These are phyloP conservation scores for Drosophila repletoides DNA, from an alignment of 1,140 invertebrate genomes.

Conservation along the genomic window DNA sequence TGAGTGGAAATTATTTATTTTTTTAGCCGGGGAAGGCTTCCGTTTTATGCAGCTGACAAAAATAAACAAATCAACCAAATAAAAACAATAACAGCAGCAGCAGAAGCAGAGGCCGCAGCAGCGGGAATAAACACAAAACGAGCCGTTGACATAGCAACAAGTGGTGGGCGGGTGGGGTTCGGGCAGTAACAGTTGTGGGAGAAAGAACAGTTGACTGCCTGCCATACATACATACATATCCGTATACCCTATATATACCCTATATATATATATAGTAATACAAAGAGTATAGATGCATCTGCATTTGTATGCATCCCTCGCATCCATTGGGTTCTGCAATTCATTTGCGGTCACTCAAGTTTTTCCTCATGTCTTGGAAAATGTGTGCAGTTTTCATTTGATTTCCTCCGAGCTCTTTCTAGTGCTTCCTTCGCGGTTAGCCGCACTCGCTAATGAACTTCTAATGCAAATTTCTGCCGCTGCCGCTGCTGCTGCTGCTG, in stretches of 20 bases:
- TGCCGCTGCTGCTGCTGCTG: no score
- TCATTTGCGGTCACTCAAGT: constrained; percentile 50
- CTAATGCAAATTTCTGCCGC: constrained; percentile 75
- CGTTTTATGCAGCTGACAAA: constrained; percentile 28
- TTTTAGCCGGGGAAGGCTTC: constrained; percentile 10
- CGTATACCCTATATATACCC: neutral
- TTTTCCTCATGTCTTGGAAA: constrained; percentile 27
- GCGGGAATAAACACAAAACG: constrained; percentile 39
- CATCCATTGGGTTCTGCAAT: constrained; percentile 35
- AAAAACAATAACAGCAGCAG: constrained; percentile 1
- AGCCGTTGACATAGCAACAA: constrained; percentile 74
- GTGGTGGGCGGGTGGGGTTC: constrained; percentile 31
- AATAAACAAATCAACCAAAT: constrained; percentile 23
- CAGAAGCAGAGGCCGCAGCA: neutral
- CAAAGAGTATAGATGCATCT: neutral
- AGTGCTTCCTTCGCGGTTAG: constrained; percentile 38
- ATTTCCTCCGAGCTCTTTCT: constrained; percentile 19
- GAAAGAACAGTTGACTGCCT: neutral
- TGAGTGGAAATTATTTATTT: constrained; percentile 16
- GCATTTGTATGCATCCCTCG: neutral
- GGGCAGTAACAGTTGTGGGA: neutral
- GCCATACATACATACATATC: neutral
- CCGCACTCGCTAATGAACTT: constrained; percentile 72
- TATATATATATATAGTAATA: neutral
- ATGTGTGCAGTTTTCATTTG: constrained; percentile 47